Evolutionary conservation across 2,888 invertebrate genomes (phyloP).

Genomic region (Dolomedes plantarius): DNA sequence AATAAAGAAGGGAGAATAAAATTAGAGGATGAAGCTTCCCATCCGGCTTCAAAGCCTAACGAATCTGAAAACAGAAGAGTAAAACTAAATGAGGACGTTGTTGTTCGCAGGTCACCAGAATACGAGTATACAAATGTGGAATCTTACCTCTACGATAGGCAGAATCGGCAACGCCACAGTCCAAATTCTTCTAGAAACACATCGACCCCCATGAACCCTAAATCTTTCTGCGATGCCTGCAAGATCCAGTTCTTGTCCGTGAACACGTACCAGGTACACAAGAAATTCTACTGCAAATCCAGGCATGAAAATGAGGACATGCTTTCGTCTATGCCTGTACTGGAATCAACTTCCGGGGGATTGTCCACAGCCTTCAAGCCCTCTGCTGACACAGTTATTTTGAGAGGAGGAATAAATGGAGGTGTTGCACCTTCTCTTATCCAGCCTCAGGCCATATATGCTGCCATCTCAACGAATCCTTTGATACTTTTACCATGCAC

Average conservation of each 20-base stretch:
- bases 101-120: constrained; percentile 1
- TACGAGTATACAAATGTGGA: constrained; percentile 21
- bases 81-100: background rate
- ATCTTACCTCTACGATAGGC: constrained; percentile 13
- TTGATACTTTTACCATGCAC: constrained; percentile 93
- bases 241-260: constrained; percentile 96
- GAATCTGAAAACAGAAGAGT: background rate
- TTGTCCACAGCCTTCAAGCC: constrained; percentile 20
- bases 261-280: constrained; percentile 93
- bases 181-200: background rate
- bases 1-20: background rate
- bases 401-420: constrained; percentile 34
- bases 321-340: background rate
- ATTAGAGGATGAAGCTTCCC: background rate
- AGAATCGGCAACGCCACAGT: constrained; percentile 13
- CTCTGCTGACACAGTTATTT: constrained; percentile 38
- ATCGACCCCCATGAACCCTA: constrained; percentile 40
- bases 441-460: constrained; percentile 73
- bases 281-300: constrained; percentile 89
- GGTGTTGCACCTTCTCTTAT: constrained; percentile 33
- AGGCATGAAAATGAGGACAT: constrained; percentile 64
- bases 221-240: constrained; percentile 92
- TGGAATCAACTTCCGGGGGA: background rate
- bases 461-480: constrained; percentile 91
- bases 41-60: background rate